These are phyloP conservation scores for Andrena hattorfiana DNA, from an alignment of 2,888 invertebrate genomes.

Conservation along the genomic window DNA sequence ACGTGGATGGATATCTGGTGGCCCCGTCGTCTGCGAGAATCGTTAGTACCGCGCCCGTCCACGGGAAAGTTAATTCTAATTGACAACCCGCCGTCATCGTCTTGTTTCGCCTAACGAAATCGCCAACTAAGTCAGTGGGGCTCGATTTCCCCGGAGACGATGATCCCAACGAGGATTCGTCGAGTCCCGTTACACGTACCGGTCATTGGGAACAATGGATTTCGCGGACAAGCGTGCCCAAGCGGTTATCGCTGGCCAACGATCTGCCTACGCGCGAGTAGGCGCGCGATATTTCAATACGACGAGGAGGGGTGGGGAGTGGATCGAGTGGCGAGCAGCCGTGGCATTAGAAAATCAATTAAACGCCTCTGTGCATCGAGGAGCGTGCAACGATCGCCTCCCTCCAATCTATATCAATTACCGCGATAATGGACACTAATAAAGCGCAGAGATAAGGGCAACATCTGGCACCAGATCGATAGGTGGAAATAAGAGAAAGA, in stretches of 20 bases:
- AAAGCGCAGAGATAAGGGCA: constrained; percentile 15
- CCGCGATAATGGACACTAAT: constrained; percentile 12
- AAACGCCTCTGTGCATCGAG: constrained; percentile 8
- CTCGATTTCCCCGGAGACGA: constrained; percentile 28
- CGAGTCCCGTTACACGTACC: constrained; percentile 26
- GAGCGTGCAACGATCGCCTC: constrained; percentile 9
- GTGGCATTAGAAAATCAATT: constrained; percentile 29
- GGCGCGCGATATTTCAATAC: constrained; percentile 17
- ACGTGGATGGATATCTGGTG: constrained; percentile 61
- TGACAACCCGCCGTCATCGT: constrained; percentile 58
- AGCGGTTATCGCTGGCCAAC: neutral
- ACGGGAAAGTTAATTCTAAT: constrained; percentile 68
- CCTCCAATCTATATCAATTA: constrained; percentile 43
- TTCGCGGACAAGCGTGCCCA: neutral
- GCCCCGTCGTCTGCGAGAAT: constrained; percentile 45
- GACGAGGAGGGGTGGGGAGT: neutral
- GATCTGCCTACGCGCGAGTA: constrained; percentile 13
- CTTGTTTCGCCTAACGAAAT: constrained; percentile 55
- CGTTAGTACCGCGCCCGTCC: constrained; percentile 46
- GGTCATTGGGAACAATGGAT: constrained; percentile 22
- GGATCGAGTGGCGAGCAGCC: neutral
- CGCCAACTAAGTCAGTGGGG: constrained; percentile 39
- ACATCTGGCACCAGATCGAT: neutral
- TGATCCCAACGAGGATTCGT: constrained; percentile 27
- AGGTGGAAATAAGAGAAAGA: neutral